A percentile compares a stretch with the other conserved stretches of the same genome.
phyloP scores from a whole-genome alignment of 1,140 invertebrate species.

The Drosophila nasuta region DNA sequence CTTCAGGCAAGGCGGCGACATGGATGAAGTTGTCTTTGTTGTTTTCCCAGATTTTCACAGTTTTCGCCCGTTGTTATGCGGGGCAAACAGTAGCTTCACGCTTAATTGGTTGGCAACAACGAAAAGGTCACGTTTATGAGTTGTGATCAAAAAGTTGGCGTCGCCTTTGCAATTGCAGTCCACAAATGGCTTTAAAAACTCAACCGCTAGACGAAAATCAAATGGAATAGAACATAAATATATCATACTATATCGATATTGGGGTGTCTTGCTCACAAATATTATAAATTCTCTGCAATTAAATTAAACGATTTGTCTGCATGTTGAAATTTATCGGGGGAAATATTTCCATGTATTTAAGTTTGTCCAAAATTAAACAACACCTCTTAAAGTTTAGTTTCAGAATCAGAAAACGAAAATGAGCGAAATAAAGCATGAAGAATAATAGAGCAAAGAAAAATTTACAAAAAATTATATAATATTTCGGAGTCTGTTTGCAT shows the following conservation, averaged over 20 bases:
- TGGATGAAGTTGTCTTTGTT: conserved; percentile 49
- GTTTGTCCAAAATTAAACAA: no score
- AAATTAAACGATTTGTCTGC: not conserved
- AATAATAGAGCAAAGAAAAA: no score
- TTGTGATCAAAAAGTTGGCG: conserved; percentile 60
- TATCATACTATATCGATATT: no score
- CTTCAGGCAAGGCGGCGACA: conserved; percentile 31
- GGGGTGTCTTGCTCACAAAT: not conserved
- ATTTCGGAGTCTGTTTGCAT: no score
- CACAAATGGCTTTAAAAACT: conserved; percentile 16
- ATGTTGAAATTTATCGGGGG: not conserved
- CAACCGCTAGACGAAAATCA: not conserved
- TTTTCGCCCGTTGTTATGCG: conserved; percentile 9
- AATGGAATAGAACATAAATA: not conserved
- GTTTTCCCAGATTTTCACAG: conserved; percentile 2
- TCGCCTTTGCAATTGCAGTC: conserved; percentile 13
- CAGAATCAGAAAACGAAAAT: no score
- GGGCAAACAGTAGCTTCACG: conserved; percentile 47
- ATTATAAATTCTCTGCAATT: not conserved
- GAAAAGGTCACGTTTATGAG: conserved; percentile 74
- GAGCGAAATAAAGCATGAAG: no score
- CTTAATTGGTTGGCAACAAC: conserved; percentile 69
- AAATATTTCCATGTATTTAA: no score
- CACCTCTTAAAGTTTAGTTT: no score
- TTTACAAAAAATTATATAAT: no score